These are phyloP conservation scores for Apocrypta bakeri DNA, from an alignment of 1,140 invertebrate genomes.

Conservation along the genomic window DNA sequence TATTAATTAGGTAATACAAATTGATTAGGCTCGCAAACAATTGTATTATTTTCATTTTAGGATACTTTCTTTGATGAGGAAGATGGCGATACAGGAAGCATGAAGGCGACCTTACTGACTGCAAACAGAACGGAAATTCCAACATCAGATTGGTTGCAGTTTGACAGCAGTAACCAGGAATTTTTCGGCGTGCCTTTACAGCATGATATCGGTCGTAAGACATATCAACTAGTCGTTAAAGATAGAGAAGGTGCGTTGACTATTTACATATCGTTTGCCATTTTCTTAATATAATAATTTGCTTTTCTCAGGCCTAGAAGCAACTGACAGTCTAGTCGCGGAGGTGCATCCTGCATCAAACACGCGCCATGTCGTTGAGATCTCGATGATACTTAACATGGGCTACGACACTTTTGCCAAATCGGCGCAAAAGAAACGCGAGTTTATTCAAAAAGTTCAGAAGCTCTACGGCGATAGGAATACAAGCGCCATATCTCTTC, in stretches of 20 bases:
- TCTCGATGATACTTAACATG: constrained; percentile 85
- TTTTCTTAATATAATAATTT: not conserved
- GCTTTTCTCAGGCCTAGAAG: constrained; percentile 70
- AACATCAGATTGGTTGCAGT: constrained; percentile 89
- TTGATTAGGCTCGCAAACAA: not conserved
- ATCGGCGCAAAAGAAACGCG: constrained; percentile 81
- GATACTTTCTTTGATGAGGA: constrained; percentile 94
- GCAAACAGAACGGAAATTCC: constrained; percentile 81
- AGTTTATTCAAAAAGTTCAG: constrained; percentile 85
- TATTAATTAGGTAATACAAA: not conserved
- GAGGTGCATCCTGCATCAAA: constrained; percentile 78
- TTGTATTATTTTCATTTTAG: constrained; percentile 64
- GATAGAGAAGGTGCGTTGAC: constrained; percentile 64
- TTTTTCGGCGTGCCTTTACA: constrained; percentile 88
- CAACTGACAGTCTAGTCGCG: constrained; percentile 87
- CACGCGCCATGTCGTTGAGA: constrained; percentile 80
- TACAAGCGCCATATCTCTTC: constrained; percentile 82
- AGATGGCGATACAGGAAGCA: constrained; percentile 83
- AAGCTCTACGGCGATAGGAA: constrained; percentile 85
- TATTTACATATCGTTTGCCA: constrained; percentile 5
- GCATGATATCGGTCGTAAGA: constrained; percentile 80
- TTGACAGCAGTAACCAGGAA: constrained; percentile 91
- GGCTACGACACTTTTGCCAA: constrained; percentile 83
- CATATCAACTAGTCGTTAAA: constrained; percentile 83
- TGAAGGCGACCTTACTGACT: constrained; percentile 84